A percentile compares a stretch with the other conserved stretches of the same genome.
Evolutionary conservation across 1,140 invertebrate species (phyloP).

Genomic region (Dreissena rostriformis): DNA sequence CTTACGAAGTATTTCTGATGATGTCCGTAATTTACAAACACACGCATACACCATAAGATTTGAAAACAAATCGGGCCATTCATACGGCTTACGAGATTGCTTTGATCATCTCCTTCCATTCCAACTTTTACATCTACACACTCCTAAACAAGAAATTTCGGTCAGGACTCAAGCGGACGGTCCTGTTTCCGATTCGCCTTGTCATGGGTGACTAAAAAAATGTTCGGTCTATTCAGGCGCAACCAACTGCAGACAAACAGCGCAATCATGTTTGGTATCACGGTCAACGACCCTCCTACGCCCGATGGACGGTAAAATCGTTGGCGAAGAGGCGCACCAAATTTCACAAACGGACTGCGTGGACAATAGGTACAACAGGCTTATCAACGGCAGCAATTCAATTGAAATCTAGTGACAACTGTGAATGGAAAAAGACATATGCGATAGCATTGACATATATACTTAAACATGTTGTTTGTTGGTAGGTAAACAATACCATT

Average conservation of each 20-base stretch:
- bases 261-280: neutral
- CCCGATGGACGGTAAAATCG: neutral
- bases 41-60: neutral
- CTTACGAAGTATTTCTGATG: conserved; percentile 43
- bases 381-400: neutral
- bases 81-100: conserved; percentile 31
- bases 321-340: neutral
- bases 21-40: conserved; percentile 17
- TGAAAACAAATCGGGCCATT: conserved; percentile 8
- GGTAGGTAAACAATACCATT: too few relatives aligned
- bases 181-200: neutral
- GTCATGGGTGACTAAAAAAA: neutral
- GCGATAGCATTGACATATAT: too few relatives aligned
- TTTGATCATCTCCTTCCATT: conserved; percentile 36
- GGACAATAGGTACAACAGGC: neutral
- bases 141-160: conserved; percentile 35
- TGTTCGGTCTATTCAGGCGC: neutral
- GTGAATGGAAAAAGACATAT: too few relatives aligned
- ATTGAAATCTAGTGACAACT: too few relatives aligned
- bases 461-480: too few relatives aligned
- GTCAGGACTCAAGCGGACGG: neutral
- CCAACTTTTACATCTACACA: conserved; percentile 48
- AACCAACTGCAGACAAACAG: neutral
- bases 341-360: neutral
- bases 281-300: neutral